Evolutionary conservation across 2,797 vertebrate species (phyloP), one percentile per base, ranked within the genome.

Genomic region (Anguilla pacifica): DNA sequence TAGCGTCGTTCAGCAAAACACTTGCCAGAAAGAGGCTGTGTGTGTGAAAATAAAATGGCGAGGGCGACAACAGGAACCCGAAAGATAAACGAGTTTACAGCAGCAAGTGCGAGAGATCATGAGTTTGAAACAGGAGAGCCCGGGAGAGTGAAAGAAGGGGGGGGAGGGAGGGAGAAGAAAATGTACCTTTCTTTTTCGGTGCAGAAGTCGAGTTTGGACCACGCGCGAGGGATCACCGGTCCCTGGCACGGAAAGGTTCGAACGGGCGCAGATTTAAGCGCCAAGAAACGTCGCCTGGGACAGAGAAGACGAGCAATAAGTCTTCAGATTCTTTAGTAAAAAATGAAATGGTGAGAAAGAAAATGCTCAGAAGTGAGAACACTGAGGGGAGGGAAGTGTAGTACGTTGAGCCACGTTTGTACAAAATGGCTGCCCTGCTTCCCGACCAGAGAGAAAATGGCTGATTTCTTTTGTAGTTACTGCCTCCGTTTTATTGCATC

Each of bases 391-490:
- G 59, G 67, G 9, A 74, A 39, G 53, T 51, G 6, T 59, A 4
- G 10, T 53, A 22, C 31, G 25, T 86, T 74, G 46, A 46, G 19
- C 67, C n/a, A 43, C 49, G 72, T 39, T 85, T 88, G 85, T 86
- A 91, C 85, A 91, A 92, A 92, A 92, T 93, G 91, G 91, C 85
- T 61, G 51, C 43, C 35, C 28, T 70, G 7, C 15, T 51, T 84
- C 74, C 9, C 25, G 11, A 64, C 51, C 61, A 64, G 49, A 86
- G 86, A 89, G 88, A 92, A 92, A 91, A 92, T 93, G 90, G 88
- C 89, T 35, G 89, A 61, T 84, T 25, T 39, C 84, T 85, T 43
- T 82, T 83, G 84, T 85, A 64, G 43, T 85, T 87, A 46, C 49
- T 77, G 85, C 49, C 5, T 82, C 61, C n/a, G 51, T 86, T 87